Conservation (phyloP, 2,797 vertebrate species). For the Protosalanx chinensis region DNA sequence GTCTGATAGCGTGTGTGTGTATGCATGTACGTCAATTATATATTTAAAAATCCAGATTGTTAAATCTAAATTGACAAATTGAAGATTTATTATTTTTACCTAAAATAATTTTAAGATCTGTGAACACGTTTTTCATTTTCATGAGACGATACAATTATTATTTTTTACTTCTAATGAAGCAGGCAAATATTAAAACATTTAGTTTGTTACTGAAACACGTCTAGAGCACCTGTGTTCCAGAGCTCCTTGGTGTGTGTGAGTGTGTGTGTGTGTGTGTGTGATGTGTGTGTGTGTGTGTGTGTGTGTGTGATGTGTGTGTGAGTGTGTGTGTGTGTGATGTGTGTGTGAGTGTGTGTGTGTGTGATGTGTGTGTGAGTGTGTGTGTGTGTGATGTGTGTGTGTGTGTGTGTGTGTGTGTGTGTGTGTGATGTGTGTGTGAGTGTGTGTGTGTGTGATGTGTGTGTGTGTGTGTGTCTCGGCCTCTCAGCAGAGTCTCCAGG, state of each 20-base stretch:
- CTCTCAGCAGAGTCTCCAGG: conserved; percentile 14
- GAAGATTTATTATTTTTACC: background rate
- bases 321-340: conserved; percentile 10
- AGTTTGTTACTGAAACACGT: background rate
- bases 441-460: conserved; percentile 9
- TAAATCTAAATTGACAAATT: background rate
- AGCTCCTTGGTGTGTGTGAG: conserved; percentile 14
- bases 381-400: too few species aligned
- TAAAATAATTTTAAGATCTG: background rate
- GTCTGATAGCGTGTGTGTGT: background rate
- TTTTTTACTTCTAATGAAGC: conserved; percentile 6
- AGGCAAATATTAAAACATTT: conserved; percentile 40
- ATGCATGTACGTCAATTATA: background rate
- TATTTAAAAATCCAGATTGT: background rate
- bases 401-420: conserved; percentile 14
- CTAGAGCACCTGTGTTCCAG: conserved; percentile 38
- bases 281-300: conserved; percentile 12
- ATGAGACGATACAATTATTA: too few species aligned
- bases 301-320: conserved; percentile 15
- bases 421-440: conserved; percentile 15
- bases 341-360: conserved; percentile 11
- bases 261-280: conserved; percentile 19
- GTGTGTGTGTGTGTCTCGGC: conserved; percentile 16
- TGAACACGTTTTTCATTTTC: background rate
- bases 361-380: conserved; percentile 21